Evolutionary conservation across 2,888 invertebrate species (phyloP).

Genomic region (Erebia aethiops): DNA sequence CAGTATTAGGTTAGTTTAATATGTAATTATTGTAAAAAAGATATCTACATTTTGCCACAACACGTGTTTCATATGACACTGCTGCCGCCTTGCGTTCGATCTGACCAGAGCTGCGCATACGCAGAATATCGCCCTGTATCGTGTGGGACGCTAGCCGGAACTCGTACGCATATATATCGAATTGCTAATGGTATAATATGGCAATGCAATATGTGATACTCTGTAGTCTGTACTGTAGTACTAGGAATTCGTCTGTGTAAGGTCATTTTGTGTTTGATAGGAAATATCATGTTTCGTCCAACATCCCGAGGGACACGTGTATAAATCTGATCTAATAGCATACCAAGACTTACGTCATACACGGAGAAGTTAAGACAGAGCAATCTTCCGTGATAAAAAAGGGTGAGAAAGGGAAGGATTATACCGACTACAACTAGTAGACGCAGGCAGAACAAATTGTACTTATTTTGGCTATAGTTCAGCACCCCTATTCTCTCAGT

Average conservation of each 20-base stretch:
- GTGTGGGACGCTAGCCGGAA: slow-evolving; percentile 47
- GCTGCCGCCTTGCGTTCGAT: not conserved
- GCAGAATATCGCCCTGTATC: slow-evolving; percentile 33
- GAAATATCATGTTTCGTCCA: not conserved
- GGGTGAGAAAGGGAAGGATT: no score
- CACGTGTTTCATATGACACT: no score
- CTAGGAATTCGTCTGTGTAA: slow-evolving; percentile 5
- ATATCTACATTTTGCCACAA: no score
- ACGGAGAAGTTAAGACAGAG: no score
- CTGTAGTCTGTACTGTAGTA: not conserved
- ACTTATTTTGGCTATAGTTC: no score
- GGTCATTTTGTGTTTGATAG: not conserved
- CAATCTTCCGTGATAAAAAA: no score
- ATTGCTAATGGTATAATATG: slow-evolving; percentile 38
- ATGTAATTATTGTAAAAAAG: no score
- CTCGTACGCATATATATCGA: slow-evolving; percentile 39
- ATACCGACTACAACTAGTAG: no score
- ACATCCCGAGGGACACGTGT: not conserved
- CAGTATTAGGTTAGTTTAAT: no score
- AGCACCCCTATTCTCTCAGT: no score
- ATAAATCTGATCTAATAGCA: not conserved
- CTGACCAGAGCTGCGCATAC: slow-evolving; percentile 22
- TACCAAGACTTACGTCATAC: no score
- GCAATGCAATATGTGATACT: slow-evolving; percentile 26
- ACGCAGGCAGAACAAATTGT: no score